Percentiles rank a stretch among this genome's conserved stretches.
These are phyloP conservation scores for Thaleichthys pacificus DNA, from an alignment of 2,797 vertebrate species.

Conservation along the genomic window DNA sequence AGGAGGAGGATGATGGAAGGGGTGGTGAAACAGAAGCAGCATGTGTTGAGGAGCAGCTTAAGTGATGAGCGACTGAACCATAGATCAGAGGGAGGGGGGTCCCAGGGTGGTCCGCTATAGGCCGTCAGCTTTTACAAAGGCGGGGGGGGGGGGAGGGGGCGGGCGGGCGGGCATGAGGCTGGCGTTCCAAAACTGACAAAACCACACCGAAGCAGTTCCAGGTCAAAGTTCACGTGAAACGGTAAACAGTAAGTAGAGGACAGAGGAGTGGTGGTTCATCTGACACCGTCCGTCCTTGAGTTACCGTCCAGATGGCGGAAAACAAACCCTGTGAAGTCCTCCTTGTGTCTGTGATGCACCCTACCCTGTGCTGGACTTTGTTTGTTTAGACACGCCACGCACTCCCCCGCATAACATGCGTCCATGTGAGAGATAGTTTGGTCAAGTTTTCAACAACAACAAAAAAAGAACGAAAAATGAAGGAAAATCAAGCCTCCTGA, in stretches of 20 bases:
- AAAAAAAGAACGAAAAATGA: slow-evolving; percentile 35
- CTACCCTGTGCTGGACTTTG: slow-evolving; percentile 24
- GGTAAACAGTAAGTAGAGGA: slow-evolving; percentile 37
- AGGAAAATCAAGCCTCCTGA: slow-evolving; percentile 38
- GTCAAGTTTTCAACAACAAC: slow-evolving; percentile 47
- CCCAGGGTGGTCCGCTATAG: neutral
- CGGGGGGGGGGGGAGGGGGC: slow-evolving; percentile 5
- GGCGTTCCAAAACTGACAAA: slow-evolving; percentile 23
- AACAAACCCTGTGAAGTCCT: slow-evolving; percentile 56
- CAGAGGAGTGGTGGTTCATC: slow-evolving; percentile 22
- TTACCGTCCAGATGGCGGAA: slow-evolving; percentile 11
- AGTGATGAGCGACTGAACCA: neutral
- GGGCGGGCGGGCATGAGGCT: slow-evolving; percentile 29
- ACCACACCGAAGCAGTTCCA: slow-evolving; percentile 38
- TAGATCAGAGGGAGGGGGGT: slow-evolving; percentile 16
- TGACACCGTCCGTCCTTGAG: slow-evolving; percentile 46
- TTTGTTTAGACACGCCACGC: slow-evolving; percentile 29
- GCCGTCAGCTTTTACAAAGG: slow-evolving; percentile 21
- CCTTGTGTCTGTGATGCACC: slow-evolving; percentile 35
- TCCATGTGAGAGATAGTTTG: slow-evolving; percentile 52
- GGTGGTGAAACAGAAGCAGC: slow-evolving; percentile 45
- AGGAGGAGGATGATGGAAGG: neutral
- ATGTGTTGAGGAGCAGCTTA: slow-evolving; percentile 52
- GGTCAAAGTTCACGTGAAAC: slow-evolving; percentile 53
- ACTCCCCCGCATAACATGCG: slow-evolving; percentile 17